Evolutionary conservation across 2,888 invertebrate species (phyloP).

Genomic region (Heteropelma amictum): DNA sequence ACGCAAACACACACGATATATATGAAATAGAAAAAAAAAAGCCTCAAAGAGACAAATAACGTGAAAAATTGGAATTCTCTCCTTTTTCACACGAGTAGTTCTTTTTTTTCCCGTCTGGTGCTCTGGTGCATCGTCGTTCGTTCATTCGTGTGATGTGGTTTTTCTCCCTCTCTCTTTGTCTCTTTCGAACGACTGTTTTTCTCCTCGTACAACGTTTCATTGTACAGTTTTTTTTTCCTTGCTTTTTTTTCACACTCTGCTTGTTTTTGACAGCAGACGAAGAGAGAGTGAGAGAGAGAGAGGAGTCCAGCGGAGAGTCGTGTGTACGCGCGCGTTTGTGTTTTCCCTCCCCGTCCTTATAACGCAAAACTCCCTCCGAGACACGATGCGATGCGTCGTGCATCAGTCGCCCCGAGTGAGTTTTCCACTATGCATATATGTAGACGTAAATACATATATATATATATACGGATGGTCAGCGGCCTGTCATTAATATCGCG

Average conservation of each 20-base stretch:
- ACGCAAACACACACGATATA: not conserved
- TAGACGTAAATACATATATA: too few relatives aligned
- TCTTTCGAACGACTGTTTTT: not conserved
- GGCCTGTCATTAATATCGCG: constrained; percentile 61
- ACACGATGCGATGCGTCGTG: not conserved
- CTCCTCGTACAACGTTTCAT: constrained; percentile 18
- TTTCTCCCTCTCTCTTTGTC: constrained; percentile 9
- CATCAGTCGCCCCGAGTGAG: not conserved
- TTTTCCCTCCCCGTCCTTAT: too few relatives aligned
- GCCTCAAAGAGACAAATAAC: not conserved
- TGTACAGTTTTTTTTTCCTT: too few relatives aligned
- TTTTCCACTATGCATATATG: constrained; percentile 33
- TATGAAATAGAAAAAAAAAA: not conserved
- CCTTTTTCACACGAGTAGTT: not conserved
- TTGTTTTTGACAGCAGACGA: constrained; percentile 5
- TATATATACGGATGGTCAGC: constrained; percentile 56
- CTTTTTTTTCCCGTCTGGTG: constrained; percentile 51
- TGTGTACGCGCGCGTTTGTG: constrained; percentile 15
- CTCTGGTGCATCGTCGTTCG: constrained; percentile 51
- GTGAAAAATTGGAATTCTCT: constrained; percentile 19
- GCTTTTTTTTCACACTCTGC: not conserved
- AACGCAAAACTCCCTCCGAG: too few relatives aligned
- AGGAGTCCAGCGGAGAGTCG: not conserved
- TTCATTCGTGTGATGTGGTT: constrained; percentile 47
- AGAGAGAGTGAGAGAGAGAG: not conserved